phyloP scores from a whole-genome alignment of 2,113 vertebrate genomes.

The Rhodinocichla rosea region DNA sequence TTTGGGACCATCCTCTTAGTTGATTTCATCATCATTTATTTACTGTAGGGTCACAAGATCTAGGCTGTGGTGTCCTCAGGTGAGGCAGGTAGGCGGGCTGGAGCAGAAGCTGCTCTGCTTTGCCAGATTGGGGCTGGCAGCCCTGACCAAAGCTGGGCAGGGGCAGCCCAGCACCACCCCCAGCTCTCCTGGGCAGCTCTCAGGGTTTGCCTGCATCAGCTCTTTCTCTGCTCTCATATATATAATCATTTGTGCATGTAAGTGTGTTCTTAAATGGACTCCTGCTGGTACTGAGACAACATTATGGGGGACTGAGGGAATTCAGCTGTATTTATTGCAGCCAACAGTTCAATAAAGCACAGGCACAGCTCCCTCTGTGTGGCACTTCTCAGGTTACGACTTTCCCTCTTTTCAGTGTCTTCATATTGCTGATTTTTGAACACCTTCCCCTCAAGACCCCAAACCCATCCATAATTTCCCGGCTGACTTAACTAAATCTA shows the following conservation, averaged over 20 bases:
- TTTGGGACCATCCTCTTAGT: not conserved
- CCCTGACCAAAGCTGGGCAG: not conserved
- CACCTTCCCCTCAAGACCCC: not conserved
- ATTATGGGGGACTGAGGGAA: constrained; percentile 3
- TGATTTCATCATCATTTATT: not conserved
- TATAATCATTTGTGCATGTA: constrained; percentile 12
- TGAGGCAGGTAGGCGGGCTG: not conserved
- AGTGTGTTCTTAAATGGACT: constrained; percentile 35
- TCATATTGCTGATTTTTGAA: not conserved
- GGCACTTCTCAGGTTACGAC: not conserved
- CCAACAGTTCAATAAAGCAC: constrained; percentile 38
- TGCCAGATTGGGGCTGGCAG: not conserved
- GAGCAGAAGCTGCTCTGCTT: not conserved
- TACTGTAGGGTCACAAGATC: not conserved
- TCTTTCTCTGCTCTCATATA: not conserved
- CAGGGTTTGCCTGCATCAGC: not conserved
- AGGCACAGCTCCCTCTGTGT: not conserved
- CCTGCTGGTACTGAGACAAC: constrained; percentile 40
- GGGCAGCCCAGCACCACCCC: not conserved
- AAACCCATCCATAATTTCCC: not conserved
- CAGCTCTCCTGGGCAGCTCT: not conserved
- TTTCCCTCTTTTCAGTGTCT: not conserved
- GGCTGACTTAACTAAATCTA: not conserved
- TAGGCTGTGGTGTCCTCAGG: not conserved
- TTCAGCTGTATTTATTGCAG: constrained; percentile 34